phyloP scores from a whole-genome alignment of 2,888 invertebrate genomes.

The Ctenicera cuprea region DNA sequence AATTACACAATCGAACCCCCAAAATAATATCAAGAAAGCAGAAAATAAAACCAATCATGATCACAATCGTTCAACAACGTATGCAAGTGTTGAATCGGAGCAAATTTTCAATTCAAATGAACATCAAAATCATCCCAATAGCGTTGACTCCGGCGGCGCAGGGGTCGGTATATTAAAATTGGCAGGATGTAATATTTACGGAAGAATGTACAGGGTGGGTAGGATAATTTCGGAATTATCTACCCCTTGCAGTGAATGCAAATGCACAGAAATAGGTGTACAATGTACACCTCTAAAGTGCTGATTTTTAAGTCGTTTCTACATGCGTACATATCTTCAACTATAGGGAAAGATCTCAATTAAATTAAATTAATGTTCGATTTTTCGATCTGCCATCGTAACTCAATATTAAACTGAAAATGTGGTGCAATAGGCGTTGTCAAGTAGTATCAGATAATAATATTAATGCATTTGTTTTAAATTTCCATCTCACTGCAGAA shows the following conservation, averaged over 20 bases:
- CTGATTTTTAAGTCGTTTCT: slow-evolving; percentile 62
- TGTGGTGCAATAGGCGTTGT: no score
- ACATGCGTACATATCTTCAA: not conserved
- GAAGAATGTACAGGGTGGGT: slow-evolving; percentile 90
- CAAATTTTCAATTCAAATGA: slow-evolving; percentile 19
- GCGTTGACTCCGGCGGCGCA: slow-evolving; percentile 57
- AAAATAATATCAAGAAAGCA: not conserved
- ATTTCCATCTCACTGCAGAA: no score
- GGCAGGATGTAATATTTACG: slow-evolving; percentile 93
- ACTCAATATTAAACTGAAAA: not conserved
- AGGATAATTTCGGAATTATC: slow-evolving; percentile 89
- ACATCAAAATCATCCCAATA: slow-evolving; percentile 29
- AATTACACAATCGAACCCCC: slow-evolving; percentile 12
- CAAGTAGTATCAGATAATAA: no score
- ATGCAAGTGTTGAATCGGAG: slow-evolving; percentile 9
- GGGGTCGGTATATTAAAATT: slow-evolving; percentile 81
- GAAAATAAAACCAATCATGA: slow-evolving; percentile 29
- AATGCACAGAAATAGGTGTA: slow-evolving; percentile 90
- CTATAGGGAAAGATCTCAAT: slow-evolving; percentile 2
- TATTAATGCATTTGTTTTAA: no score
- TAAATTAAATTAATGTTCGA: not conserved
- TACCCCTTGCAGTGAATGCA: slow-evolving; percentile 87
- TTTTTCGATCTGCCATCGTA: not conserved
- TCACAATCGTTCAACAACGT: slow-evolving; percentile 42
- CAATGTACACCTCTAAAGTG: slow-evolving; percentile 84